Evolutionary conservation across 2,797 vertebrate species (phyloP), one percentile per base, ranked within the genome.

Genomic region (Lepus townsendii): DNA sequence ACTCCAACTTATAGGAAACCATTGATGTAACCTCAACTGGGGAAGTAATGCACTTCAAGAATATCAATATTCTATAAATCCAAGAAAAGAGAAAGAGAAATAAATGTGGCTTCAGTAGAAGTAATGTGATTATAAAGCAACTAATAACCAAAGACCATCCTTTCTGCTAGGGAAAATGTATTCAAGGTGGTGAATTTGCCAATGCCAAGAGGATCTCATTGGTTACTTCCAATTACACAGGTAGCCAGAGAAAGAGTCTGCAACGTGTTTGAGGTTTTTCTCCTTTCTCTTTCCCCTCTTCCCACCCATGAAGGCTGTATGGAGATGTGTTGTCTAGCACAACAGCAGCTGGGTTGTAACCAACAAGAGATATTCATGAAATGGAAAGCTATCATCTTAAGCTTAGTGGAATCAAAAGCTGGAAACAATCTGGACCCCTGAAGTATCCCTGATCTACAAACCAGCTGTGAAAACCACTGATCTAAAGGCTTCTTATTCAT

Each of bases 11-110:
- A 14, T 2, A 9, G 57, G 38, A 77, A 60, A 13, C 30, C 24
- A 24, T 13, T 54, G 78, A 76, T 6, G 32, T 30, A 32, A 38
- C 19, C 26, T 86, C 32, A 16, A 14, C 9, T 1, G 16, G 14
- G 66, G 16, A 75, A 11, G 13, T 19, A 57, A 66, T 50, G 27
- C 35, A 38, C 60, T 95, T 93, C 32, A 72, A 96, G 62, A 54
- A 38, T 27, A 85, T 83, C 68, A 88, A 30, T 57, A 80, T 63
- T 83, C 95, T 52, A 83, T 60, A 69, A 92, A 52, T 71, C 50
- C 24, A 65, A 91, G 62, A 89, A 79, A 60, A 52, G 42, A 50
- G 22, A 52, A 47, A 30, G 32, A 83, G 30, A 42, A 73, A 79
- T 38, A 75, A 78, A 42, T 9, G 12, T 4, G 32, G 38, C 47